These are phyloP conservation scores for Eretmochelys imbricata DNA, from an alignment of 2,113 vertebrate genomes.

Conservation along the genomic window DNA sequence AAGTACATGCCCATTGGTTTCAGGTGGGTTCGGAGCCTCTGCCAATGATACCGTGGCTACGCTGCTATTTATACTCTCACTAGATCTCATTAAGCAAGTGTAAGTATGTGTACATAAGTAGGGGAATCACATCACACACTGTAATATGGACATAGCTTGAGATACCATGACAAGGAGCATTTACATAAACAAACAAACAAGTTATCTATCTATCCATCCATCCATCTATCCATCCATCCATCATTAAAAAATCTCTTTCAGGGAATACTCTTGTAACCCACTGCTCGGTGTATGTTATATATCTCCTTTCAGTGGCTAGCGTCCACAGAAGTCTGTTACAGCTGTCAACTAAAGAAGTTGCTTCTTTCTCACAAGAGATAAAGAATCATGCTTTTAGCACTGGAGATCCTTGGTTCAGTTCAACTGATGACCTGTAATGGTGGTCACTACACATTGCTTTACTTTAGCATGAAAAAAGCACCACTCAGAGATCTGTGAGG, in stretches of 20 bases:
- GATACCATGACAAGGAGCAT: no score
- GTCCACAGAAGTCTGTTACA: neutral
- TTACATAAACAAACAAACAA: neutral
- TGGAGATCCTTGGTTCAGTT: neutral
- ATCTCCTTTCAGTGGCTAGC: no score
- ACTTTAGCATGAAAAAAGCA: neutral
- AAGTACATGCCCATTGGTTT: neutral
- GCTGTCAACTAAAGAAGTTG: neutral
- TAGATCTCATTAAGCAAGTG: no score
- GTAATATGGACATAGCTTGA: no score
- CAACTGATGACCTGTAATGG: neutral
- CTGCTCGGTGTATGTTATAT: neutral
- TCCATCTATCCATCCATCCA: no score
- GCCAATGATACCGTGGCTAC: neutral
- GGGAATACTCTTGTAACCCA: accelerated
- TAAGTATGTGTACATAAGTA: no score
- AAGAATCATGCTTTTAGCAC: accelerated
- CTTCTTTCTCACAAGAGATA: neutral
- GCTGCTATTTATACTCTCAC: neutral
- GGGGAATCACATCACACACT: no score
- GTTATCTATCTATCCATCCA: no score
- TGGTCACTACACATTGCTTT: accelerated
- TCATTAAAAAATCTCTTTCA: neutral
- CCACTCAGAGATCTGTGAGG: neutral
- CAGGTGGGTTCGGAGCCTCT: neutral